phyloP scores from a whole-genome alignment of 2,113 vertebrate species.

The Pachypanchax playfairii region DNA sequence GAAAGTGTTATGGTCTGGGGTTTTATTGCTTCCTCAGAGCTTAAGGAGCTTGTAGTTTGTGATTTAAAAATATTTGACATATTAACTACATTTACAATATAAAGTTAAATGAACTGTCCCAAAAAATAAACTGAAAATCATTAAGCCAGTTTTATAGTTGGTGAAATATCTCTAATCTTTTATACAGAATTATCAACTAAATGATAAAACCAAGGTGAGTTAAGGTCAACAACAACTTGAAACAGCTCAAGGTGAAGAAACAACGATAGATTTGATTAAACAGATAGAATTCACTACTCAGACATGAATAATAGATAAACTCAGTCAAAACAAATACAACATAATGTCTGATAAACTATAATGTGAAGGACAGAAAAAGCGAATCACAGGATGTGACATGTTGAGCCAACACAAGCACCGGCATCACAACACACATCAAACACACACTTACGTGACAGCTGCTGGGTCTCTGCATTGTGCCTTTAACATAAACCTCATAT shows the following conservation, averaged over 20 bases:
- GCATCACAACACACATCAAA: constrained; percentile 13
- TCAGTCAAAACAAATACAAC: neutral
- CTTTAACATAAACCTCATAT: constrained; percentile 43
- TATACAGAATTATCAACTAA: neutral
- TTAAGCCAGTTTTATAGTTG: neutral
- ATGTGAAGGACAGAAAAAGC: constrained; percentile 12
- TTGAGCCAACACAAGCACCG: constrained; percentile 22
- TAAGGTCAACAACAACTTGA: constrained; percentile 3
- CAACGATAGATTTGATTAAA: neutral
- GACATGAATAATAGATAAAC: neutral
- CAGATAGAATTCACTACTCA: neutral
- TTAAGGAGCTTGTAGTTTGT: too few species aligned
- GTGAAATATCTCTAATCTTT: too few species aligned
- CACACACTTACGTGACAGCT: constrained; percentile 71
- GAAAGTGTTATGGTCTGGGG: neutral
- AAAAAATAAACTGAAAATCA: neutral
- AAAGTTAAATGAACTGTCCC: too few species aligned
- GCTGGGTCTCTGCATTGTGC: constrained; percentile 63
- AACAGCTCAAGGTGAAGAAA: too few species aligned
- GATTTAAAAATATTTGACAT: neutral
- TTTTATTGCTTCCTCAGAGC: too few species aligned
- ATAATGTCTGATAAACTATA: neutral
- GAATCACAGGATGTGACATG: constrained; percentile 11
- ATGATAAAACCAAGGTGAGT: neutral
- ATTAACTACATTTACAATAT: too few species aligned